These are phyloP conservation scores for Gila orcuttii DNA, from an alignment of 2,113 vertebrate genomes.

Conservation along the genomic window DNA sequence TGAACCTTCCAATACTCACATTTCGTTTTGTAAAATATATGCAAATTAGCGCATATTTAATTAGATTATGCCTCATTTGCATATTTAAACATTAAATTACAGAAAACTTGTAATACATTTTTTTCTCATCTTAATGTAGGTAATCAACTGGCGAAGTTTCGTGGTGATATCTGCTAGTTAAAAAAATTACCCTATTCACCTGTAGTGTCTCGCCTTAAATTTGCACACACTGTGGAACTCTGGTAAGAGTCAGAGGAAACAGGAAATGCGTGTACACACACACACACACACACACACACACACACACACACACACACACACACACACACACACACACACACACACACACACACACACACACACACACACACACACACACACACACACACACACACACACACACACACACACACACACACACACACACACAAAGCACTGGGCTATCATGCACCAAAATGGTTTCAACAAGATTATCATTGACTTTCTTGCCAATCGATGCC, in stretches of 20 bases:
- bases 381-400: constrained; percentile 2
- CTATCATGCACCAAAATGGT: constrained; percentile 54
- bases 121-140: too few species aligned
- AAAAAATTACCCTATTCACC: too few species aligned
- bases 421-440: constrained; percentile 36
- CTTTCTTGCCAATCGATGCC: constrained; percentile 64
- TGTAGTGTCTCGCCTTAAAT: background rate
- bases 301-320: background rate
- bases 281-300: background rate
- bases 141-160: too few species aligned
- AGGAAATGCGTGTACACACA: background rate
- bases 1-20: too few species aligned
- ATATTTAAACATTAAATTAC: too few species aligned
- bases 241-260: constrained; percentile 6
- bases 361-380: background rate
- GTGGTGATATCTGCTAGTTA: too few species aligned
- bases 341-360: constrained; percentile 2
- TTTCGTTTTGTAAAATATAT: too few species aligned
- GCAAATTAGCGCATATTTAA: too few species aligned
- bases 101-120: too few species aligned
- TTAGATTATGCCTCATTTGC: too few species aligned
- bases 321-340: background rate
- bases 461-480: constrained; percentile 70
- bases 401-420: constrained; percentile 33
- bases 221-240: constrained; percentile 6